Base-by-base conservation (phyloP, 2,797 vertebrate genomes). In the Mastacembelus armatus region DNA sequence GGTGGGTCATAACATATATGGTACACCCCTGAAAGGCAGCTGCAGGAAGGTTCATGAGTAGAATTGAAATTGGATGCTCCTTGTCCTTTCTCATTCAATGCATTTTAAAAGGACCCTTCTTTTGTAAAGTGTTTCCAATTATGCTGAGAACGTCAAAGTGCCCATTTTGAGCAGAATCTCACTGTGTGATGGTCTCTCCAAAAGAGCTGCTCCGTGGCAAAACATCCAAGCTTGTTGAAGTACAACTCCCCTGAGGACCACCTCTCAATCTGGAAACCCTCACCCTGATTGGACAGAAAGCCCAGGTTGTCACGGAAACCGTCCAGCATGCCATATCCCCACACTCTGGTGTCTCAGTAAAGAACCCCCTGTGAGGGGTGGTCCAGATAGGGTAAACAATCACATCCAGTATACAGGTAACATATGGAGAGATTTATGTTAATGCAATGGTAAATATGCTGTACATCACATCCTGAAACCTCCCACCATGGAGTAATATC, bases 231-330 rank as follows among this genome's bases (percentile, higher is more conserved):
- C 88, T 74, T 35, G 70, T 63, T 87, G 85, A 85, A 87, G 88
- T 90, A 90, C 86, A 51, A 85, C 80, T 86, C 89, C 91, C 91
- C 84, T 19, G 87, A 92, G 88, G 89, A 91, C 83, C 84, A 88
- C 90, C 87, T 92, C 87, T 92, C 90, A 91, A 88, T 93, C 90
- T 90, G 81, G 69, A 86, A 90, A 69, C 77, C 71, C 63, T 70
- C 36, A 26, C 47, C 50, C 81, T 77, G 85, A 88, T 91, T 92
- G 90, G 89, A 91, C 81, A 62, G 77, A 70, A 78, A 79, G 74
- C 69, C 71, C 65, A 61, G 83, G 92, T 93, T 88, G 90, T 92
- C 92, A 93, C 89, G 84, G 88, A 91, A 94, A 92, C 92, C 77
- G 80, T 74, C 80, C 67, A 71, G 80, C 81, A 74, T 66, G 80